A percentile compares a stretch with the other conserved stretches of the same genome.
phyloP scores from a whole-genome alignment of 2,888 invertebrate species.

The Epistrophe grossulariae region DNA sequence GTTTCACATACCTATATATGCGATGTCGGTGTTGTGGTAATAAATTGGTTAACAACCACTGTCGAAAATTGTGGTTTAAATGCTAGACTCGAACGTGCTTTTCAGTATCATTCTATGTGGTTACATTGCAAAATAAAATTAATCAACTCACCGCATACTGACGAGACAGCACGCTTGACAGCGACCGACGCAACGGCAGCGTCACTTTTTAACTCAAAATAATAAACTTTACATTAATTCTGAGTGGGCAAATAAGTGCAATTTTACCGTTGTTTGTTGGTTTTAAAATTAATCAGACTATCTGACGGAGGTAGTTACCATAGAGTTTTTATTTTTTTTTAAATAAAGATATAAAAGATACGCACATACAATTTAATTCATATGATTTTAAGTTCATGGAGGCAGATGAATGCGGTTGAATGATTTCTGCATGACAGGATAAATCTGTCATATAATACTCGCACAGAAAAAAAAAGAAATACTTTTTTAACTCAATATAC shows the following conservation, averaged over 20 bases:
- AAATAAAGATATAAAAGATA: not conserved
- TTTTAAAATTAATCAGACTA: not conserved
- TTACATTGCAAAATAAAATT: constrained; percentile 18
- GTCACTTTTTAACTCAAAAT: constrained; percentile 2
- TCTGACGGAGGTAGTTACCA: not conserved
- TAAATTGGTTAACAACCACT: not conserved
- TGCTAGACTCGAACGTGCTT: not conserved
- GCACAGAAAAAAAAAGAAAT: too few species aligned
- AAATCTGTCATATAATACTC: not conserved
- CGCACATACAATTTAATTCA: too few species aligned
- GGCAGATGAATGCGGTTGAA: not conserved
- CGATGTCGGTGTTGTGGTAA: not conserved
- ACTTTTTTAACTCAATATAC: too few species aligned
- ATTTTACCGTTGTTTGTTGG: not conserved
- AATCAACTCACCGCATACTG: constrained; percentile 19
- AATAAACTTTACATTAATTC: not conserved
- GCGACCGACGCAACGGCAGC: not conserved
- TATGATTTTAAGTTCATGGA: not conserved
- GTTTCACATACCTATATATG: too few species aligned
- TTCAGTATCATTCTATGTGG: constrained; percentile 3
- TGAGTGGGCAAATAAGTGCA: not conserved
- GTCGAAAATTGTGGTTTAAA: constrained; percentile 7
- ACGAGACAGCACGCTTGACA: constrained; percentile 17
- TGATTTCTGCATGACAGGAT: not conserved
- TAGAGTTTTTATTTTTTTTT: not conserved